These are phyloP conservation scores for Tachysurus fulvidraco DNA, from an alignment of 2,113 vertebrate genomes.

Conservation along the genomic window DNA sequence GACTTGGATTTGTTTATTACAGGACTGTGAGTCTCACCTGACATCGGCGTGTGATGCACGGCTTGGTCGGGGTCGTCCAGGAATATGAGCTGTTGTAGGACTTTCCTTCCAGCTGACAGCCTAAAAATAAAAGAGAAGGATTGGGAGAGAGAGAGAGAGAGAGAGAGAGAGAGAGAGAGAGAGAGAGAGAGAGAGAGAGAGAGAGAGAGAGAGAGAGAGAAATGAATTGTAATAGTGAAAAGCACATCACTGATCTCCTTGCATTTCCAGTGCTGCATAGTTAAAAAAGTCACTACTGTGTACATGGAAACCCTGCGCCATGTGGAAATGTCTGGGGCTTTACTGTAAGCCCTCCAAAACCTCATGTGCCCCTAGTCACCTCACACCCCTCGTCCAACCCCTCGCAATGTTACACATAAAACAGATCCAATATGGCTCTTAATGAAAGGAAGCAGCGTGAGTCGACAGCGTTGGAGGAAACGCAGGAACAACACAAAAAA, in stretches of 20 bases:
- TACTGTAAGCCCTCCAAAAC: constrained; percentile 33
- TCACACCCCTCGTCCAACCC: not conserved
- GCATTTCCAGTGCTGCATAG: constrained; percentile 29
- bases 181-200: not conserved
- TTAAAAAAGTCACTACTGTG: constrained; percentile 38
- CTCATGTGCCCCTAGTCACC: constrained; percentile 2
- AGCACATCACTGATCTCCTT: constrained; percentile 27
- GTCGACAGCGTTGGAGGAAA: constrained; percentile 17
- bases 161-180: not conserved
- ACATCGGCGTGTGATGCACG: constrained; percentile 83
- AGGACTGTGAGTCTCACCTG: constrained; percentile 77
- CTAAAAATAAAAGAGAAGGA: constrained; percentile 61
- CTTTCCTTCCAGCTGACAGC: constrained; percentile 83
- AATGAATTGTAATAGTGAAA: constrained; percentile 38
- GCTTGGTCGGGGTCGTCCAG: constrained; percentile 82
- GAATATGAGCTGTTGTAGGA: constrained; percentile 88
- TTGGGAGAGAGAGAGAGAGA: not conserved
- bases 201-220: not conserved
- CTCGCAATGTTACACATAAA: constrained; percentile 28
- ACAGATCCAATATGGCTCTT: constrained; percentile 38
- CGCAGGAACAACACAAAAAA: constrained; percentile 44
- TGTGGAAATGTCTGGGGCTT: constrained; percentile 28
- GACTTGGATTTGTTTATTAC: not conserved
- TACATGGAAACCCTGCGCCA: constrained; percentile 20
- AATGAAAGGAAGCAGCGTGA: constrained; percentile 40